Base-by-base conservation (phyloP, 2,888 invertebrate genomes). In the Cactoblastis cactorum region DNA sequence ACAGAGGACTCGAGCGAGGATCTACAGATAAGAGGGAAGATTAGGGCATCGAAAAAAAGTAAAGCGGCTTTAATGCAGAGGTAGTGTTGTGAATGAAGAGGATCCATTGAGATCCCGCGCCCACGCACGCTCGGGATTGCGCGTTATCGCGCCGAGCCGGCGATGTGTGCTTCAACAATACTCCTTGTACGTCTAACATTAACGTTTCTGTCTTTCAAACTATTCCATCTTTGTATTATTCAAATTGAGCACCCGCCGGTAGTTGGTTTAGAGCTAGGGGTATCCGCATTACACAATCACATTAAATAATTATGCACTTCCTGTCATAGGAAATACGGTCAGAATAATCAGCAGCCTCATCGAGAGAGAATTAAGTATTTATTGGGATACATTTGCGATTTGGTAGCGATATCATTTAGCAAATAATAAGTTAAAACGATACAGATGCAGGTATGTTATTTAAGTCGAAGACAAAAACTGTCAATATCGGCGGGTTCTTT, bases 51-150 rank as follows among this genome's bases (percentile, higher is more conserved):
- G 74, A 77, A 83, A 85, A 87, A 87, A 87, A 83, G 74, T 75
- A 83, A 84, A 82, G 81, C 77, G 71, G 77, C 77, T 83, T 88
- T 88, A 86, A 88, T 86, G 86, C 75, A 75, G 74, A 80, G 83
- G 81, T 77, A 77, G 81, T 82, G 83, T 87, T 85, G 85, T 88
- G 88, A 89, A 89, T 89, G 88, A 85, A 87, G 81, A 82, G 82
- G 75, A 78, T 71, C 85, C 88, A 87, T 88, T 88, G 85, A 88
- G 82, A 70, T 75, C 69, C 74, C 62, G 76, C 81, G 81, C 88
- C 88, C 84, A 87, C 86, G 87, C 87, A 74, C 71, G 68, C 56
- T 61, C 56, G 65, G 56, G 65, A 65, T 57, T 67, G 67, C 66
- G 71, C 70, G 43, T 28, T 43, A 43, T 80, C 76, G 77, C 80